Evolutionary conservation across 2,888 invertebrate genomes (phyloP), one percentile per base, ranked within the genome.

Genomic region (Leptopilina myrica): DNA sequence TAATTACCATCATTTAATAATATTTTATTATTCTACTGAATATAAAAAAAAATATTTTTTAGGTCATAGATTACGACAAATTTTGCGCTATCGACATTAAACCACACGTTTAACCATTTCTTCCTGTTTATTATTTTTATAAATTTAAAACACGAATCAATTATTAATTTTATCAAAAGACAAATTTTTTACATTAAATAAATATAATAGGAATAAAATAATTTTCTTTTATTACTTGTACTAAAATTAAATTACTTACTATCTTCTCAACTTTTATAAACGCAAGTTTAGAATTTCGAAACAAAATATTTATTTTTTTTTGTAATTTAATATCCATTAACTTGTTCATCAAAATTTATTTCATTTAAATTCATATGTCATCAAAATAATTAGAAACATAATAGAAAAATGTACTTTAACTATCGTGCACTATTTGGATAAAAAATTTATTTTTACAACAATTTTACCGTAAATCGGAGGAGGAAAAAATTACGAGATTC

Each of bases 71-170:
- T 43, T 43, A 43, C 5, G 8, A 43, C 11, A 0, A 49, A 49
- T 49, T 49, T 49, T 11, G 49, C 49, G 12, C 2, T 49, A 49
- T 15, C 5, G 20, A n/a, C 20, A 5, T 20, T 46, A 49, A 20
- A 49, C 67, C 67, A 33, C 64, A 64, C 5, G 26, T 33, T 64
- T 64, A 62, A 67, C 46, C 20, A 46, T 20, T 12, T 67, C 15
- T 49, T 49, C 49, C 67, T 49, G 67, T 67, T 64, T 64, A 64
- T 64, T n/a, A 62, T 64, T 64, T 64, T 64, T 9, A 20, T 6
- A 20, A 62, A 62, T 62, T 9, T 20, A 4, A 62, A 62, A 62
- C 7, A 2, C 20, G n/a, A 62, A 14, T 62, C 62, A 15, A 15
- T 15, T 20, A 64, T 64, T 20, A 64, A 43, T 20, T 20, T 64